Base-by-base conservation (phyloP, 2,888 invertebrate species). In the Drosophila borealis region DNA sequence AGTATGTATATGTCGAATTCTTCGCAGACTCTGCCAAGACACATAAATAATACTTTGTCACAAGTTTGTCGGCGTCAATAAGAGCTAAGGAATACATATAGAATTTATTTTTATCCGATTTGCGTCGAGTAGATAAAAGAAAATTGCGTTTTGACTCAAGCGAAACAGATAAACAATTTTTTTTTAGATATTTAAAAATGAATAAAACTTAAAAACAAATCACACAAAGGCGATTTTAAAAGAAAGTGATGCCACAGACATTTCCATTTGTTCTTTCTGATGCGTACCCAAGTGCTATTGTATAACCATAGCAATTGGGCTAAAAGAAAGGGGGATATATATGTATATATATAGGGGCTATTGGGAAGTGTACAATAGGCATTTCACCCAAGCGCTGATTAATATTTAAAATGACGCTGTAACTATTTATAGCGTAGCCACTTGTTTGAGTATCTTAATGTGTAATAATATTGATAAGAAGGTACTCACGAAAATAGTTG, bases 401-500 rank as follows among this genome's bases (percentile, higher is more conserved):
- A 25, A 14, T 17, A n/a, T 10, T 39, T 29, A 6, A 45, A 13
- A 21, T 44, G 34, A 19, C 44, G 45, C 9, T 36, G 10, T n/a
- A 11, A 5, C 54, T 70, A 42, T 66, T 51, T 71, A 29, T 49
- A 13, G 21, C 10, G 1, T 13, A 11, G 10, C 13, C 25, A 21
- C 37, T 39, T 14, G 11, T 9, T n/a, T 3, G 11, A 29, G 11
- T 56, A 25, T 19, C 33, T 41, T 45, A 37, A 33, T 34, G 45
- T 29, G 6, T 9, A 29, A 11, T 19, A 37, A 4, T 13, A 33
- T n/a, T 19, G 19, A 42, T n/a, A 57, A 51, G 4, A 21, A 41
- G 36, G 78, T 93, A 97, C 98, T 97, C 93, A 98, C 98, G 96
- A 93, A 98, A 98, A 94, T 98, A 98, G 94, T 98, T 98, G 89